Evolutionary conservation across 1,140 invertebrate species (phyloP), one percentile per base, ranked within the genome.

Genomic region (Drosophila arizonae): DNA sequence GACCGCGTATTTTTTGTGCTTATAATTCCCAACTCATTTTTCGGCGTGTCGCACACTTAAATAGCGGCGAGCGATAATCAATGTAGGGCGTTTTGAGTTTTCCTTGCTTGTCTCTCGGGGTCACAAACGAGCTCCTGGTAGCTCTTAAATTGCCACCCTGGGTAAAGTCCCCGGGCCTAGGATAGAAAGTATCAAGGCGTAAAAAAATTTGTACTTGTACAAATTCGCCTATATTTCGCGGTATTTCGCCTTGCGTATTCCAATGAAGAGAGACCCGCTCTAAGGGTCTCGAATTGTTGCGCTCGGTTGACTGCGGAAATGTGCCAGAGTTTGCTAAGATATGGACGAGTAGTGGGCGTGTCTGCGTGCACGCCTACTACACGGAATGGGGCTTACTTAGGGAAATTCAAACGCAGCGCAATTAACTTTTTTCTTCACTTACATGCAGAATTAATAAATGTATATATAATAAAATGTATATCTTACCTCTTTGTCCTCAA

Each of bases 401-500:
- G 54, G 82, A 91, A 90, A 90, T 73, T 90, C 51, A 57, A 54
- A 76, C 77, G 62, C 48, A 50, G 48, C 21, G 73, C 71, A 62
- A 64, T 52, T 51, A 50, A 72, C 54, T 72, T 78, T 81, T 80
- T 77, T 2, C 4, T 77, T 2, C 4, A 1, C 6, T 30, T 1
- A 21, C n/a, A 9, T 17, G 3, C 36, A 11, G 11, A 39, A 39
- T 3, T 13, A 13, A 11, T 39, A 39, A 39, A 24, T 24, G 11
- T 13, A 39, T 4, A 13, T 11, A 39, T 13, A 39, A 15, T 15
- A 45, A 15, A 9, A 17, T 46, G 43, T 33, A 15, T n/a, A 6
- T 46, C 17, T 57, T 67, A 96, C 95, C 93, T 95, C 93, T 90
- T 93, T 93, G 75, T 96, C 95, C 92, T 95, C 94, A 33, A 96